These are phyloP conservation scores for Acestrorhynchus altus DNA, from an alignment of 2,797 vertebrate species.

Conservation along the genomic window DNA sequence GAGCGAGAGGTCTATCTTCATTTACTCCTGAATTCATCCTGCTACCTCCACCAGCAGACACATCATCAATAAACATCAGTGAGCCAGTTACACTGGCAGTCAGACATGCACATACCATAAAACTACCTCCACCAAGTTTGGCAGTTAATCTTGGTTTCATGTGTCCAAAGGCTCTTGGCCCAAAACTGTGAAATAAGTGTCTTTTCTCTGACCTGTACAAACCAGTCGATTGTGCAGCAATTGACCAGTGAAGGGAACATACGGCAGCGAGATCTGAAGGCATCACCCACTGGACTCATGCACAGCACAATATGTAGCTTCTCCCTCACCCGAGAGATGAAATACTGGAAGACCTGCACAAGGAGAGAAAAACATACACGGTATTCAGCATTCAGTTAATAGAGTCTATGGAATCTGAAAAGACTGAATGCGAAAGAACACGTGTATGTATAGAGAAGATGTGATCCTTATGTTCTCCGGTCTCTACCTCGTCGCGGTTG, in stretches of 20 bases:
- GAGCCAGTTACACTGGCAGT: no score
- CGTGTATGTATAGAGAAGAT: not conserved
- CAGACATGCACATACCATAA: no score
- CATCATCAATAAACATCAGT: no score
- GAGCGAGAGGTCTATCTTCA: no score
- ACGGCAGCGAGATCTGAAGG: slow-evolving; percentile 85
- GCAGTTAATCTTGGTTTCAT: no score
- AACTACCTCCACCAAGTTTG: no score
- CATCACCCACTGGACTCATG: slow-evolving; percentile 87
- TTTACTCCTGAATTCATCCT: no score
- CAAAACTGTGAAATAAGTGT: no score
- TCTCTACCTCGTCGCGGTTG: slow-evolving; percentile 84
- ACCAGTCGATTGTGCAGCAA: slow-evolving; percentile 89
- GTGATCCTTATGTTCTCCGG: not conserved
- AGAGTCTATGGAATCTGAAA: no score
- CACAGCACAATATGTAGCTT: slow-evolving; percentile 87
- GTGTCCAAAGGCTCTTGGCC: no score
- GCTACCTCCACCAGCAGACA: no score
- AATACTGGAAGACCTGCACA: slow-evolving; percentile 84
- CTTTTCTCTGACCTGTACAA: slow-evolving; percentile 79
- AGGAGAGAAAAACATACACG: slow-evolving; percentile 22
- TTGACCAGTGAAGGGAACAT: slow-evolving; percentile 91
- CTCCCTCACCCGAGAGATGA: slow-evolving; percentile 84
- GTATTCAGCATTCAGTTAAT: not conserved
- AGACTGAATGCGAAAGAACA: not conserved